These are phyloP conservation scores for Papilio helenus DNA, from an alignment of 1,140 invertebrate species.

Conservation along the genomic window DNA sequence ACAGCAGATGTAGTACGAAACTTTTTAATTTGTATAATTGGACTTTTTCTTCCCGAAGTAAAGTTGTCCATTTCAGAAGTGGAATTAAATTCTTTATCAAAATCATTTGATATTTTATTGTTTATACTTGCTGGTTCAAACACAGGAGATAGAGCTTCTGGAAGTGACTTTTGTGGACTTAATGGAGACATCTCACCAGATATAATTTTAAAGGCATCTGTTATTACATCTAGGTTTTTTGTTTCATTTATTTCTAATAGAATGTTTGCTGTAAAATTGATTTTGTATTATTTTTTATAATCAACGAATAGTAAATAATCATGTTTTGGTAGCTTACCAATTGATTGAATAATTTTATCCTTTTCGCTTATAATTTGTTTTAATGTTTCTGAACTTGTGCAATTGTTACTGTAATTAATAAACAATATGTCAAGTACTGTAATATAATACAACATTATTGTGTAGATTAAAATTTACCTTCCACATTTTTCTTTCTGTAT, in stretches of 20 bases:
- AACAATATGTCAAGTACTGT: too few relatives aligned
- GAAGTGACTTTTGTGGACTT: constrained; percentile 37
- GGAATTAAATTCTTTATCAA: constrained; percentile 54
- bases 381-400: constrained; percentile 53
- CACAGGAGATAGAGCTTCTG: neutral
- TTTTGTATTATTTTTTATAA: neutral
- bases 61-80: constrained; percentile 67
- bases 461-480: constrained; percentile 51
- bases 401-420: constrained; percentile 55
- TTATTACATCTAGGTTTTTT: constrained; percentile 58
- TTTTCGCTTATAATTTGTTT: constrained; percentile 60
- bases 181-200: constrained; percentile 49
- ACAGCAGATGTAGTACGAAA: constrained; percentile 39
- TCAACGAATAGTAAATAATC: neutral
- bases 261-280: constrained; percentile 57
- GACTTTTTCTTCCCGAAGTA: constrained; percentile 65
- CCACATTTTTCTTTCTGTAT: constrained; percentile 60
- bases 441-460: neutral
- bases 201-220: constrained; percentile 65
- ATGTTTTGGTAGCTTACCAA: constrained; percentile 54
- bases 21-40: constrained; percentile 69
- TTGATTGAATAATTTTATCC: constrained; percentile 57
- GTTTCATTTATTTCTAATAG: constrained; percentile 65
- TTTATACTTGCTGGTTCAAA: constrained; percentile 40
- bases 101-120: constrained; percentile 46